These are phyloP conservation scores for Chondrilla cf. caribensis DNA, from an alignment of 37 sponge, comb jelly and placozoan genomes.

Conservation along the genomic window DNA sequence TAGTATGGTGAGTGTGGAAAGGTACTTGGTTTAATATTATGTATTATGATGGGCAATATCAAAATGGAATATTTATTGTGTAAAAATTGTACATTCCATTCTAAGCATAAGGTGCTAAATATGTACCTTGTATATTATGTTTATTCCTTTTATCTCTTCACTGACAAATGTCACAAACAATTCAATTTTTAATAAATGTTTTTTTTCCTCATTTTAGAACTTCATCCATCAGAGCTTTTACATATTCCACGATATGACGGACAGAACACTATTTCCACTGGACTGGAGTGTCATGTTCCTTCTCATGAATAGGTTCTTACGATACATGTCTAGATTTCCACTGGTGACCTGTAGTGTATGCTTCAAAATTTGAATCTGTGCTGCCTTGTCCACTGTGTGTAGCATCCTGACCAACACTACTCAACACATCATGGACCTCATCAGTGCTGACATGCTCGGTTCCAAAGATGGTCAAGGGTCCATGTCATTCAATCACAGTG, in stretches of 20 bases:
- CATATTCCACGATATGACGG: slow-evolving; percentile 50
- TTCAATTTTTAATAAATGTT: no score
- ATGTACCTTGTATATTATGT: no score
- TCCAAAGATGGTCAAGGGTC: slow-evolving; percentile 24
- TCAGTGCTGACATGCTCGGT: slow-evolving; percentile 60
- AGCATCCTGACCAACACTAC: slow-evolving; percentile 49
- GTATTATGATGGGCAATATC: no score
- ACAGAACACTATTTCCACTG: slow-evolving; percentile 36
- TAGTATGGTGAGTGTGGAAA: no score
- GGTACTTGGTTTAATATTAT: no score
- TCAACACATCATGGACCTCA: slow-evolving; percentile 41
- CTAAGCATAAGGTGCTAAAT: no score
- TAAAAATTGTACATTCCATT: no score
- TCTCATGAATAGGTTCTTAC: slow-evolving; percentile 49
- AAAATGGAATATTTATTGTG: no score
- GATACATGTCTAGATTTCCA: background rate
- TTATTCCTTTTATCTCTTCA: no score
- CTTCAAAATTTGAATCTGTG: background rate
- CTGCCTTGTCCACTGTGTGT: background rate
- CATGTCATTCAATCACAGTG: slow-evolving; percentile 51
- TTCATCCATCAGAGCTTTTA: slow-evolving; percentile 56
- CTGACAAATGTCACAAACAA: no score
- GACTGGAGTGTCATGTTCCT: slow-evolving; percentile 63
- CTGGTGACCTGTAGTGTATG: no score
- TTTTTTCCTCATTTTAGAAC: slow-evolving; percentile 40